phyloP scores from a whole-genome alignment of 2,113 vertebrate genomes.

The Gadus chalcogrammus region DNA sequence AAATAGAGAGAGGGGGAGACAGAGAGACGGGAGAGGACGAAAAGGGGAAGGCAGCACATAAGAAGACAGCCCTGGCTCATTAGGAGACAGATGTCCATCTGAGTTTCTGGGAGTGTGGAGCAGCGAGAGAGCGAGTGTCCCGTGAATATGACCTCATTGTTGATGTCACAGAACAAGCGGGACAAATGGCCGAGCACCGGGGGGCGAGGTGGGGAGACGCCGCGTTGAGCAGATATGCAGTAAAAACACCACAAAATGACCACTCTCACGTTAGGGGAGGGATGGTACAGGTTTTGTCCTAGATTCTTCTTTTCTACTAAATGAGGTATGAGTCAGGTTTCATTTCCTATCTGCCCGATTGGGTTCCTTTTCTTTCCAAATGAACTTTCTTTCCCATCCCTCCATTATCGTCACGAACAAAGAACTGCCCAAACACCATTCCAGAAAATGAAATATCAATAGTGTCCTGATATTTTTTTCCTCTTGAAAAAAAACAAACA shows the following conservation, averaged over 20 bases:
- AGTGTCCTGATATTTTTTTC: constrained; percentile 10
- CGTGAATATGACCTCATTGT: constrained; percentile 60
- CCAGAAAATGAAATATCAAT: constrained; percentile 22
- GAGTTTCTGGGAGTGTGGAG: constrained; percentile 37
- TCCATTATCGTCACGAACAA: constrained; percentile 27
- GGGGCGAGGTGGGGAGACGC: constrained; percentile 26
- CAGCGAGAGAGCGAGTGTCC: constrained; percentile 47
- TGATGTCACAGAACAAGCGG: constrained; percentile 47
- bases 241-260: constrained; percentile 12
- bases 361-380: not conserved
- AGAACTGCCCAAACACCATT: constrained; percentile 47
- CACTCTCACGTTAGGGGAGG: not conserved
- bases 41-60: not conserved
- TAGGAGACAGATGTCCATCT: constrained; percentile 38
- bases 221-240: constrained; percentile 21
- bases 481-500: constrained; percentile 23
- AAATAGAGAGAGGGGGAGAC: not conserved
- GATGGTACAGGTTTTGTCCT: constrained; percentile 2
- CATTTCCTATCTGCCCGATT: constrained; percentile 16
- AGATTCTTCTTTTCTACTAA: constrained; percentile 1
- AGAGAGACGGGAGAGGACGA: constrained; percentile 1
- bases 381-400: constrained; percentile 9
- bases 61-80: constrained; percentile 30
- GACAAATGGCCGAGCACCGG: constrained; percentile 27
- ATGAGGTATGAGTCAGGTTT: constrained; percentile 24